phyloP scores from a whole-genome alignment of 2,113 vertebrate genomes.

The Dipodomys ordii region DNA sequence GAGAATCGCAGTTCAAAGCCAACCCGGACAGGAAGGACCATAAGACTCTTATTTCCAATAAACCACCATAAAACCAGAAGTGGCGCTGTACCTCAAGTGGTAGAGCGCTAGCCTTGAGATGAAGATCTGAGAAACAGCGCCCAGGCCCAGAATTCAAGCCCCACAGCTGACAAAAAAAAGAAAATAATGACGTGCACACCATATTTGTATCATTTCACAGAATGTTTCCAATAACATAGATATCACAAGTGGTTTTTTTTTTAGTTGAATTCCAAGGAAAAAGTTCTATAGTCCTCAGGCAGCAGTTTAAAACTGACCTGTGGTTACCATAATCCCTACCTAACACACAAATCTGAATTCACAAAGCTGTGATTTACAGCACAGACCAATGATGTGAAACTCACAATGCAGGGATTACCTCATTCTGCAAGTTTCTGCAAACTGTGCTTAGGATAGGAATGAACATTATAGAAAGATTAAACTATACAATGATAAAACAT shows the following conservation, averaged over 20 bases:
- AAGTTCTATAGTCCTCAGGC: not conserved
- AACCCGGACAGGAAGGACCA: no score
- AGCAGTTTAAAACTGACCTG: not conserved
- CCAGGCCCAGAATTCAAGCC: no score
- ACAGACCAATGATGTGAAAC: not conserved
- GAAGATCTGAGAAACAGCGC: no score
- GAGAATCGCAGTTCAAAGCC: no score
- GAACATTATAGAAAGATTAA: not conserved
- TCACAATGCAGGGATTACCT: not conserved
- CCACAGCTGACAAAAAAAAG: no score
- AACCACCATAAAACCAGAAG: no score
- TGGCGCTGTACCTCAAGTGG: no score
- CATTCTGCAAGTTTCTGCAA: not conserved
- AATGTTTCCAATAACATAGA: not conserved
- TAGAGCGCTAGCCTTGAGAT: no score
- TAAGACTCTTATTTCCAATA: no score
- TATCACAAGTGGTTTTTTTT: not conserved
- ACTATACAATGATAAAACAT: not conserved
- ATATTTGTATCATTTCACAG: not conserved
- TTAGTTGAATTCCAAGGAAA: not conserved
- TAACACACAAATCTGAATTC: slow-evolving; percentile 19
- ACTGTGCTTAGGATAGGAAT: not conserved
- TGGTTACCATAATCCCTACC: not conserved
- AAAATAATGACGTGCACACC: not conserved
- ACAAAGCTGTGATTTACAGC: not conserved